Conservation (phyloP, 2,113 vertebrate genomes). For the Cheilinus undulatus region DNA sequence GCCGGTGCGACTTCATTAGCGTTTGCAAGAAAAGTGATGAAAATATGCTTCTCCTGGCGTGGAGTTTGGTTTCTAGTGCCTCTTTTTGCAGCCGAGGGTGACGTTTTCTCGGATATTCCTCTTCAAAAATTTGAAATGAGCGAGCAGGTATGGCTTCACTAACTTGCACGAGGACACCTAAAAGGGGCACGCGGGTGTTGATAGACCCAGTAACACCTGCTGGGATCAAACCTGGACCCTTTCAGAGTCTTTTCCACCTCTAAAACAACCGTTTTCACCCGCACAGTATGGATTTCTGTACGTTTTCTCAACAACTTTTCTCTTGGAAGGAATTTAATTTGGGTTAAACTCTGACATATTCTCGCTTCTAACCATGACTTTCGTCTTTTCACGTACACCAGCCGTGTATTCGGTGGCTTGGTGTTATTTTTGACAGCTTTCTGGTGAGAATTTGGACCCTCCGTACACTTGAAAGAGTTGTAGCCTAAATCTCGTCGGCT, state of each 20-base stretch:
- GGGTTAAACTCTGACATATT: not conserved
- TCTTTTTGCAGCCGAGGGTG: not conserved
- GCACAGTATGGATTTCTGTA: constrained; percentile 45
- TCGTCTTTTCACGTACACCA: not conserved
- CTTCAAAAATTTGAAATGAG: not conserved
- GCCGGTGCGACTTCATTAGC: not conserved
- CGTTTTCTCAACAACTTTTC: constrained; percentile 64
- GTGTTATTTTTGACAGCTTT: constrained; percentile 24
- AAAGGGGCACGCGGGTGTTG: not conserved
- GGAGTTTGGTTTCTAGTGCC: constrained; percentile 1
- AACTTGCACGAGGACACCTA: constrained; percentile 22
- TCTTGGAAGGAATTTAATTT: constrained; percentile 3
- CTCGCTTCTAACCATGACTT: constrained; percentile 10
- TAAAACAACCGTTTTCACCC: constrained; percentile 47
- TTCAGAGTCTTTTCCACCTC: constrained; percentile 18
- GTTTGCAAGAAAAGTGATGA: constrained; percentile 6
- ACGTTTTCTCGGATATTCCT: not conserved
- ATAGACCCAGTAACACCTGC: constrained; percentile 23
- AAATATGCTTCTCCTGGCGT: not conserved
- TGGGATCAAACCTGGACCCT: constrained; percentile 55
- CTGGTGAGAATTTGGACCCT: not conserved
- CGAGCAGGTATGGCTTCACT: constrained; percentile 1
- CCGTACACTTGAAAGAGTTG: constrained; percentile 60
- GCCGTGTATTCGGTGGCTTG: not conserved
- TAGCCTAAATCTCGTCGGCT: constrained; percentile 84